Percentiles rank a stretch among this genome's conserved stretches.
Conservation (phyloP, 2,797 vertebrate species). For the Schizopygopsis pylzovi region DNA sequence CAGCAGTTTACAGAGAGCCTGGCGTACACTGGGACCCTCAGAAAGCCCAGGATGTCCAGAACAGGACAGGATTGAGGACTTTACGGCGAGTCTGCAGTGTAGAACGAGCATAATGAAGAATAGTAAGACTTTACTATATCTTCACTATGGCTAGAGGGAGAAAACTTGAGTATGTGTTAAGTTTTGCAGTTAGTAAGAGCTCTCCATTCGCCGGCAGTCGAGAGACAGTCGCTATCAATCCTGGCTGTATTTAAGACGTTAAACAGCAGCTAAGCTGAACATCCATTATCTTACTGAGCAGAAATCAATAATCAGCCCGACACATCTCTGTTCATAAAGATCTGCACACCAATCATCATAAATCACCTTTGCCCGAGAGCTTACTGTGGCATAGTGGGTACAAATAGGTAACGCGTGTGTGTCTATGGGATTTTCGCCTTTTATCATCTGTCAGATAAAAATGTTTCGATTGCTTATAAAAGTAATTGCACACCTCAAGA, state of each 20-base stretch:
- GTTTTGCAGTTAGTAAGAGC: conserved; percentile 3
- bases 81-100: conserved; percentile 59
- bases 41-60: conserved; percentile 53
- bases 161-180: conserved; percentile 11
- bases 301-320: conserved; percentile 36
- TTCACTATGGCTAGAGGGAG: conserved; percentile 68
- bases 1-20: conserved; percentile 73
- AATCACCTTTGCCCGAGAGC: conserved; percentile 35
- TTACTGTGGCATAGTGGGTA: not conserved
- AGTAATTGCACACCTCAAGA: not conserved
- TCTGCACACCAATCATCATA: conserved; percentile 32
- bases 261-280: conserved; percentile 13
- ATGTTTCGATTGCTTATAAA: conserved; percentile 1
- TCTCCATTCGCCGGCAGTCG: not conserved
- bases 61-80: conserved; percentile 34
- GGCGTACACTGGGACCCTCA: conserved; percentile 55
- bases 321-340: conserved; percentile 39
- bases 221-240: conserved; percentile 18
- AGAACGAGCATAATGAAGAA: conserved; percentile 69
- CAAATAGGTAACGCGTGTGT: not conserved
- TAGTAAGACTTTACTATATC: conserved; percentile 72
- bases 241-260: conserved; percentile 20
- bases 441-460: not conserved
- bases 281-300: conserved; percentile 15
- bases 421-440: not conserved